Conservation (phyloP, 2,888 invertebrate species). For the Ormyrus pomaceus region DNA sequence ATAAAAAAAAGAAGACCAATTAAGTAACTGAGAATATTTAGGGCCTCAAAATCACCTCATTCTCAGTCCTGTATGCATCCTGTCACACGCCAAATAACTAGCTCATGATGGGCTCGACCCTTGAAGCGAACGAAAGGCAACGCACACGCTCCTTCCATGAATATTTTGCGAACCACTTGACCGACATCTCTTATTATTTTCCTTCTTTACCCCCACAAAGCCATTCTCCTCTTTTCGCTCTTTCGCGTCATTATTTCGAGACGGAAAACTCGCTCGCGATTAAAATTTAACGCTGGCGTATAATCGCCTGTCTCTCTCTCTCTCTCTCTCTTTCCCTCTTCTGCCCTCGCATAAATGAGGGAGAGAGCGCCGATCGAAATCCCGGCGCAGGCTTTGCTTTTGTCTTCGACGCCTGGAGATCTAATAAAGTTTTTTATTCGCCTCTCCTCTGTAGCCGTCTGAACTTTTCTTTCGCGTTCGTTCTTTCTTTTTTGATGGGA, state of each 20-base stretch:
- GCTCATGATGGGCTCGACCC: slow-evolving; percentile 1
- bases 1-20: background rate
- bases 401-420: slow-evolving; percentile 51
- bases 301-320: slow-evolving; percentile 35
- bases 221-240: background rate
- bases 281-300: slow-evolving; percentile 40
- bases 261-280: slow-evolving; percentile 26
- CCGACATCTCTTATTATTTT: slow-evolving; percentile 47
- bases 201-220: background rate
- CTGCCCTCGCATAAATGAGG: slow-evolving; percentile 30
- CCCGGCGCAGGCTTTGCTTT: slow-evolving; percentile 18
- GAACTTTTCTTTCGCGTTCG: background rate
- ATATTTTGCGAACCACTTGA: slow-evolving; percentile 52
- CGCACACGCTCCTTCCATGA: slow-evolving; percentile 35
- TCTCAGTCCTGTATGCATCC: background rate
- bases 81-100: background rate
- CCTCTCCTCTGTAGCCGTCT: background rate
- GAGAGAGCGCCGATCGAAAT: background rate
- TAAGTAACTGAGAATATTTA: background rate
- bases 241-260: slow-evolving; percentile 50
- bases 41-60: too few relatives aligned
- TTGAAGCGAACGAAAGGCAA: slow-evolving; percentile 7
- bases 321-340: background rate
- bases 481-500: slow-evolving; percentile 9
- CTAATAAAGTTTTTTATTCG: slow-evolving; percentile 54